Base-by-base conservation (phyloP, 2,888 invertebrate species). In the Meliscaeva auricollis region DNA sequence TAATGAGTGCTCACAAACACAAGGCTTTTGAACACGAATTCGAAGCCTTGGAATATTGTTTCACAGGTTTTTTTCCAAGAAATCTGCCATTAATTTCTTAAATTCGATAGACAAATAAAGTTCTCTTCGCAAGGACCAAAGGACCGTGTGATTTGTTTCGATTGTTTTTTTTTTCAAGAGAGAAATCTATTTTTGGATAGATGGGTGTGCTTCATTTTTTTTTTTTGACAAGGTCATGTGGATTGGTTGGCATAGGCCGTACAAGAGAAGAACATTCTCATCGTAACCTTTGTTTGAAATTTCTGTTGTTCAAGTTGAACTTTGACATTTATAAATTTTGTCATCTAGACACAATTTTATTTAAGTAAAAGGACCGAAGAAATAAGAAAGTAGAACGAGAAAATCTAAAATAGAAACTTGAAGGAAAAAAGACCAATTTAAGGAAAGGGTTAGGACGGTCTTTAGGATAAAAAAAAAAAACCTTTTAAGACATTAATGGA, bases 251-350 rank as follows among this genome's bases (percentile, higher is more conserved):
- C 3, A 8, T 52, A 30, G 26, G n/a, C 2, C 6, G 15, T 35
- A 38, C 1, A 52, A 20, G 54, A 30, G 56, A n/a, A 64, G 38
- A 70, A 30, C 44, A 50, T 44, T 9, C 26, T 17, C 20, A n/a
- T 32, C 13, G 17, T 22, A 32, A 38, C 8, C 11, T 48, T 50
- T 15, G 66, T 52, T 35, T 50, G 20, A 32, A 46, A 41, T 50
- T 68, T 41, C 46, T 26, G 3, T 38, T 30, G 4, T 52, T 52
- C 52, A 68, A 17, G 50, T 60, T 68, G 68, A 82, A 72, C 82
- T 82, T 52, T 82, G 82, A 77, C 82, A 82, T 82, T 82, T 77
- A 15, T 17, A 38, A n/a, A 56, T 62, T 70, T 68, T 30, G 41
- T 62, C 58, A 50, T 64, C 44, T 30, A 17, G 66, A 48, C 56